Evolutionary conservation across 2,888 invertebrate genomes (phyloP).

Genomic region (Pherbina coryleti): DNA sequence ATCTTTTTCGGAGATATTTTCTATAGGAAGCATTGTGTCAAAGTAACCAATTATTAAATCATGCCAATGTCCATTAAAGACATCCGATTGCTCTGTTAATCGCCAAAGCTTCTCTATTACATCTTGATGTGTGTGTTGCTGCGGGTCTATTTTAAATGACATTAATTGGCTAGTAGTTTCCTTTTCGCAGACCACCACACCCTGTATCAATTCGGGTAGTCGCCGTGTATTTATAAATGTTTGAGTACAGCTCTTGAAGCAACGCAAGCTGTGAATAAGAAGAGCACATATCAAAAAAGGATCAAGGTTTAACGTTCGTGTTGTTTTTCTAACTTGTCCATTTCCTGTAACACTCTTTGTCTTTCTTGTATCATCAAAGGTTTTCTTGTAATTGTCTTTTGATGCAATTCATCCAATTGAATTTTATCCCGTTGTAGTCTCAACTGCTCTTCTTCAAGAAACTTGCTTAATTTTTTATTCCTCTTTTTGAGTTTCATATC

Average conservation of each 20-base stretch:
- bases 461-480: background rate
- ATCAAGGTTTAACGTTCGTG: background rate
- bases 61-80: background rate
- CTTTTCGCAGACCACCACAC: constrained; percentile 6
- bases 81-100: background rate
- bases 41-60: constrained; percentile 1
- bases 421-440: background rate
- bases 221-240: background rate
- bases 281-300: background rate
- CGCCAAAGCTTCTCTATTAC: background rate
- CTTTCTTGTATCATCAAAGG: background rate
- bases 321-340: background rate
- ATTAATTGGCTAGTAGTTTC: constrained; percentile 8
- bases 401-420: background rate
- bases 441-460: background rate
- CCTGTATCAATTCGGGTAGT: constrained; percentile 14
- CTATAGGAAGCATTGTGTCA: background rate
- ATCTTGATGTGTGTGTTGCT: background rate
- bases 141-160: constrained; percentile 17
- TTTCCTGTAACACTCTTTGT: background rate
- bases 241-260: background rate
- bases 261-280: background rate
- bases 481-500: background rate
- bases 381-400: background rate
- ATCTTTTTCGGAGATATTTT: background rate